Base-by-base conservation (phyloP, 2,888 invertebrate species). In the Osedax fenrisi region DNA sequence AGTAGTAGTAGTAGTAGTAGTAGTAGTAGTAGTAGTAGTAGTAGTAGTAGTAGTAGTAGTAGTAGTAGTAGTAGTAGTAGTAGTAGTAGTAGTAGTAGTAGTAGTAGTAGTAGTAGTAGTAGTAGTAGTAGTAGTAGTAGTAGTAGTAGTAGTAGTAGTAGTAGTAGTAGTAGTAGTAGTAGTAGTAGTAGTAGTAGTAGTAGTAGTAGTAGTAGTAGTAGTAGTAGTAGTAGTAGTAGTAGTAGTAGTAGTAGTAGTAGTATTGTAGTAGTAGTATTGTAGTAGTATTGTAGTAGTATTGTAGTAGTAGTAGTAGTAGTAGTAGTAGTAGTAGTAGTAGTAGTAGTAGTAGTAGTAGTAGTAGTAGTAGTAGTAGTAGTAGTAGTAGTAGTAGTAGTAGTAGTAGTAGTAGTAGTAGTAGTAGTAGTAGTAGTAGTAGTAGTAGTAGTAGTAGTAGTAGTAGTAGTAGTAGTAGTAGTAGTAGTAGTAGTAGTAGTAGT, bases 11-110 rank as follows among this genome's bases (percentile, higher is more conserved):
- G 61, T 2, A 61, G 3, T 2, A 61, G 61, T 2, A 61, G 61
- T 61, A 61, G 61, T 61, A 61, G 61, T 2, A 61, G 61, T 61
- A 61, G 61, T 61, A 61, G 61, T 61, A 61, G 61, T 61, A 61
- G 61, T 61, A 61, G 61, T 61, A 61, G 61, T 61, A 61, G 61
- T 61, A 61, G 61, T 61, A 61, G 61, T 61, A 61, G 61, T 61
- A 61, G 61, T 61, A 61, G 61, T 61, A 61, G 61, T 61, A 61
- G 61, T 61, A 61, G 61, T 61, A 61, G 61, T 61, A 61, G 61
- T 61, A 61, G 61, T 61, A 61, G 61, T 61, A 61, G 61, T 61
- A 61, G 61, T 61, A 61, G 61, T 61, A 61, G 61, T 61, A 61
- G 61, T 61, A 61, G 61, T 61, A 61, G 61, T 61, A 61, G 61